Evolutionary conservation across 1,140 invertebrate genomes (phyloP).

Genomic region (Listronotus oregonensis): DNA sequence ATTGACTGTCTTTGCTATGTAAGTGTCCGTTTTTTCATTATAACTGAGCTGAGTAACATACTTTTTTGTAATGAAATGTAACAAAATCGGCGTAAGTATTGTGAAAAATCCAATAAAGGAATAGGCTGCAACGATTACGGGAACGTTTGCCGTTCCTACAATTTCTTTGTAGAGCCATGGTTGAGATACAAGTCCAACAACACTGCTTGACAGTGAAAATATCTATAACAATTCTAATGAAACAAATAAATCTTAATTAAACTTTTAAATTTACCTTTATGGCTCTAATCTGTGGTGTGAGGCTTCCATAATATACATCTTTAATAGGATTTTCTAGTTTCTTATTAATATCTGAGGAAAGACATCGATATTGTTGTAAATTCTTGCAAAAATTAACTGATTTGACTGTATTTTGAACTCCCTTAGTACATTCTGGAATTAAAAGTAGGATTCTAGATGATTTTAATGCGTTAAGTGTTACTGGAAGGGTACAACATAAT

Average conservation of each 20-base stretch:
- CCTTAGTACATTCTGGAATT: neutral
- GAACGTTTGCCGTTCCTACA: slow-evolving; percentile 60
- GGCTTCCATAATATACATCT: slow-evolving; percentile 60
- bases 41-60: slow-evolving; percentile 82
- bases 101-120: slow-evolving; percentile 77
- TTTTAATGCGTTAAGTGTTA: slow-evolving; percentile 11
- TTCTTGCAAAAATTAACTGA: slow-evolving; percentile 2
- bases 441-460: slow-evolving; percentile 3
- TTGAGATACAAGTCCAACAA: slow-evolving; percentile 66
- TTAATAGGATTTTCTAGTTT: slow-evolving; percentile 25
- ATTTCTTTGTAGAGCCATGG: slow-evolving; percentile 72
- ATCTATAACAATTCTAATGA: slow-evolving; percentile 49
- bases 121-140: slow-evolving; percentile 65
- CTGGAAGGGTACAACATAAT: slow-evolving; percentile 23
- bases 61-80: slow-evolving; percentile 84
- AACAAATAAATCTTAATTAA: slow-evolving; percentile 14
- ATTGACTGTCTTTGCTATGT: slow-evolving; percentile 71
- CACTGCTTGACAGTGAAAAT: slow-evolving; percentile 79
- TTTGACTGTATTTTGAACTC: neutral
- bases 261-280: slow-evolving; percentile 64
- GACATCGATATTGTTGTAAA: neutral
- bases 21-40: slow-evolving; percentile 65
- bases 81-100: slow-evolving; percentile 78
- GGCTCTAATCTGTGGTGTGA: slow-evolving; percentile 68
- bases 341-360: neutral